These are phyloP conservation scores for Campoletis sonorensis DNA, from an alignment of 1,140 invertebrate genomes.

Conservation along the genomic window DNA sequence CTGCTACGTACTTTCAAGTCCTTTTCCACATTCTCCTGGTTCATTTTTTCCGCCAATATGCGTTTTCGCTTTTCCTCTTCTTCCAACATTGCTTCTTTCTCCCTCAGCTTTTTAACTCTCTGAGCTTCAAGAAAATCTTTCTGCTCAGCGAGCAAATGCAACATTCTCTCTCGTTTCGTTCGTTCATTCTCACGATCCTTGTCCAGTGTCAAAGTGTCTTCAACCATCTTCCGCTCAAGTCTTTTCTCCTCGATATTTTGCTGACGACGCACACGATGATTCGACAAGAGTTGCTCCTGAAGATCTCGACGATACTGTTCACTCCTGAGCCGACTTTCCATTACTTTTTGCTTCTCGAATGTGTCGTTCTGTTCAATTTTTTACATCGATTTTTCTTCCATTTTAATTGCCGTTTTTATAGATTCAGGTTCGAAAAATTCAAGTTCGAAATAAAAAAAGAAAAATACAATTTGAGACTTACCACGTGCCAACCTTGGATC, in stretches of 20 bases:
- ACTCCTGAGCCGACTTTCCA: conserved; percentile 20
- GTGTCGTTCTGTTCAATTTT: conserved; percentile 22
- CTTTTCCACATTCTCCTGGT: background rate
- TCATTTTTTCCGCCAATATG: conserved; percentile 29
- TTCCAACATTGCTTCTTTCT: conserved; percentile 27
- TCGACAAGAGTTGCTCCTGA: conserved; percentile 42
- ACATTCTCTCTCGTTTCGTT: conserved; percentile 32
- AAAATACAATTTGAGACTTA: background rate
- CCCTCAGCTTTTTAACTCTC: conserved; percentile 25
- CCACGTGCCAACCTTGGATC: conserved; percentile 38
- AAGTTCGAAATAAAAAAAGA: conserved; percentile 1
- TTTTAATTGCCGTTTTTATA: background rate
- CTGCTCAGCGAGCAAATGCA: conserved; percentile 36
- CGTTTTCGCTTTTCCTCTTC: conserved; percentile 23
- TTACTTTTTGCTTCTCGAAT: conserved; percentile 31
- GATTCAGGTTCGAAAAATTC: background rate
- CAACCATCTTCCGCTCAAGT: conserved; percentile 28
- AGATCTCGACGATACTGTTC: conserved; percentile 44
- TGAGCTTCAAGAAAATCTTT: conserved; percentile 34
- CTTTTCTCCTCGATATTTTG: conserved; percentile 30
- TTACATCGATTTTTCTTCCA: background rate
- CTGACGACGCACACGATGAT: conserved; percentile 42
- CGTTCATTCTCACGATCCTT: conserved; percentile 33
- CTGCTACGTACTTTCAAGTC: background rate
- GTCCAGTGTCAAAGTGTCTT: conserved; percentile 26